These are phyloP conservation scores for Mixornis gularis DNA, from an alignment of 2,113 vertebrate species.

Conservation along the genomic window DNA sequence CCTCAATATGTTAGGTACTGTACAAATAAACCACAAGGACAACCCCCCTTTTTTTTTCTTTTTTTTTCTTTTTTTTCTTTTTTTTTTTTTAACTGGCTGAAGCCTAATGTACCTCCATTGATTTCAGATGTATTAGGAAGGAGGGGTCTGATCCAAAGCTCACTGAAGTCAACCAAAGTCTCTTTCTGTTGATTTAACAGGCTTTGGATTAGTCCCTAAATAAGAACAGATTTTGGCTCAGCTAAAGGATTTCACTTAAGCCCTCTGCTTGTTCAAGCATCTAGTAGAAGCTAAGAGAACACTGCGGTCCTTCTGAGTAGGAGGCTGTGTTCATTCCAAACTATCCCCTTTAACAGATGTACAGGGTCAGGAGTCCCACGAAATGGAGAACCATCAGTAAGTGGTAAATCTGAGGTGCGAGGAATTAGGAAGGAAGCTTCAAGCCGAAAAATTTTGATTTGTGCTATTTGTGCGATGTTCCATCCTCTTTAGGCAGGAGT, in stretches of 20 bases:
- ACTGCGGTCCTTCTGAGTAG: conserved; percentile 27
- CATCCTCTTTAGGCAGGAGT: conserved; percentile 7
- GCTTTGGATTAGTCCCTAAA: conserved; percentile 62
- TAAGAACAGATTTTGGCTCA: conserved; percentile 65
- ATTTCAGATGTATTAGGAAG: conserved; percentile 53
- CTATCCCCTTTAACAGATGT: conserved; percentile 49
- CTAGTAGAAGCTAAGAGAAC: conserved; percentile 50
- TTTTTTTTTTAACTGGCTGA: neutral
- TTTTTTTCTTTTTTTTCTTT: neutral
- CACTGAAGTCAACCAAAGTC: conserved; percentile 56
- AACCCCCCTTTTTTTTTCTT: neutral
- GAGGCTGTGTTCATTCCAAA: conserved; percentile 35
- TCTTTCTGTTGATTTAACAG: conserved; percentile 66
- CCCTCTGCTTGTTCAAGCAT: conserved; percentile 50
- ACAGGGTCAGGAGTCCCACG: neutral
- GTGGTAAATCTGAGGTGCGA: conserved; percentile 10
- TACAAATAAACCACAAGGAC: conserved; percentile 9
- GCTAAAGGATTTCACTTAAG: conserved; percentile 62
- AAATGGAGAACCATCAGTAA: neutral
- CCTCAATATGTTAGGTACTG: neutral
- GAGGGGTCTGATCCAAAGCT: conserved; percentile 47
- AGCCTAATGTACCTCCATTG: conserved; percentile 15
- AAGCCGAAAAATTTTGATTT: conserved; percentile 24
- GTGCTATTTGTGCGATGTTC: neutral
- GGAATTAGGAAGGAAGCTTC: conserved; percentile 22